Base-by-base conservation (phyloP, 2,888 invertebrate genomes). In the Orthosia cruda region DNA sequence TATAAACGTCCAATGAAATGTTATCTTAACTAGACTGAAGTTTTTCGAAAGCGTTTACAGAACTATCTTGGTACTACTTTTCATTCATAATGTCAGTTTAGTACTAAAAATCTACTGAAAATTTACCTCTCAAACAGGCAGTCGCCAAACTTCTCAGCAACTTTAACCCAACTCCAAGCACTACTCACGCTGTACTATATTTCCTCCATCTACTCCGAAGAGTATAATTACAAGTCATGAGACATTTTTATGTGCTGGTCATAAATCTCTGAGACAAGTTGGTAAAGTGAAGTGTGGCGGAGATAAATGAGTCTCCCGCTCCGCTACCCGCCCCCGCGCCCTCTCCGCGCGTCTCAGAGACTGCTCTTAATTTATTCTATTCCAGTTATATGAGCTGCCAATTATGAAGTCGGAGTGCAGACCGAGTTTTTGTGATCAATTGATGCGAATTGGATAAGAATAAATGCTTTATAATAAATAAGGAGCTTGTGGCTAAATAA, bases 261-360 rank as follows among this genome's bases (percentile, higher is more conserved):
- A 89, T 92, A 91, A 92, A 93, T 92, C 90, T 90, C 73, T 62
- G 87, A 84, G 92, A 90, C 90, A 91, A 92, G 90, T 91, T 91
- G 88, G 90, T 86, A 89, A 88, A 90, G 88, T 86, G 88, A 87
- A 85, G 71, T 76, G 66, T 74, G 77, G 80, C 79, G 85, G 87
- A 90, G 91, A 92, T 90, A 89, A 90, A 92, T 87, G 87, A 86
- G 84, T 77, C 47, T 20, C 9, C 54, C 26, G 18, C 40, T 40
- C 18, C 64, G 40, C 18, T 18, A 20, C 18, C 23, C 62, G 2
- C 45, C 4, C 45, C 9, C 23, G 7, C 23, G 20, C 13, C n/a
- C 18, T 2, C n/a, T 32, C 26, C 11, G 26, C 40, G 40, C 49
- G 70, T 68, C 77, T 75, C 40, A 45, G 77, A 62, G 77, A 77